Evolutionary conservation across 2,888 invertebrate species (phyloP), one percentile per base, ranked within the genome.

Genomic region (Bursaphelenchus okinawaensis): DNA sequence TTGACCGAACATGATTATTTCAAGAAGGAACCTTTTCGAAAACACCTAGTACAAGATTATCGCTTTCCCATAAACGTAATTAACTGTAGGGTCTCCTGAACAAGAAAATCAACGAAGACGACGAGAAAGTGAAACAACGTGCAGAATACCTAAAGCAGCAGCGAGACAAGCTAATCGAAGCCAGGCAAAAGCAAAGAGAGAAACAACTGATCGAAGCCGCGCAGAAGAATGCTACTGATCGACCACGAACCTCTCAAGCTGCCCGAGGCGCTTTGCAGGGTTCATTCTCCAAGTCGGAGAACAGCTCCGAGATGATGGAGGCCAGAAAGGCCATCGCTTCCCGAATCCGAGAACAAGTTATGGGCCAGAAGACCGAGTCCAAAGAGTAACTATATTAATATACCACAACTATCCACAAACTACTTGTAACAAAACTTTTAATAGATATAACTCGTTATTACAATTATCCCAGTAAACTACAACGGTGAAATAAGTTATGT

Each of bases 181-280:
- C 93, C 81, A 95, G 94, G 84, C 91, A 90, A 81, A 89, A 90
- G 82, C 92, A 90, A 23, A 87, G 94, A 22, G 90, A 90, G 88
- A 90, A 82, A 85, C 78, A 78, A 59, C 54, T 74, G 22, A 60
- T 60, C 6, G 62, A 62, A 62, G 62, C 60, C 16, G 62, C 60
- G 9, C 60, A 62, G 20, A 19, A 27, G 20, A 62, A 59, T 27
- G 60, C 60, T n/a, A 20, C 60, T 27, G 66, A 52, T 59, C 67
- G 22, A 56, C 63, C 40, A 24, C 55, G 50, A 64, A 63, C 64
- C 16, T 64, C 64, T 22, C 64, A 63, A 50, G 64, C 62, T 19
- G 64, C 64, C 7, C 50, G 64, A n/a, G 62, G 62, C 27, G 64
- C 64, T 9, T 20, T 59, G 12, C 31, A 50, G 20, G 31, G 31